Evolutionary conservation across 1,140 invertebrate genomes (phyloP).

Genomic region (Drosophila eugracilis): DNA sequence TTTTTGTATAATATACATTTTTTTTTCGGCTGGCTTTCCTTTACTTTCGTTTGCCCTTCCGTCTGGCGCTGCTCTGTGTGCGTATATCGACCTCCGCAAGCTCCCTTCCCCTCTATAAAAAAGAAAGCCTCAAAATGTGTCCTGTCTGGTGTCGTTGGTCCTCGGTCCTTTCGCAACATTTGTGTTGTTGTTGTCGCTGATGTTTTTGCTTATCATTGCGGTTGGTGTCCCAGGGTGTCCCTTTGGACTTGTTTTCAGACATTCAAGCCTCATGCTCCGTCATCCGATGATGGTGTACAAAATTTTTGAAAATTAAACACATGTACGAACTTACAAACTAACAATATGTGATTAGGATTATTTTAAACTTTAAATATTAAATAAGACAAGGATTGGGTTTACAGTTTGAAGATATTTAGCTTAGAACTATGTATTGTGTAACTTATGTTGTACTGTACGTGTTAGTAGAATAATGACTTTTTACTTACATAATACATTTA

Average conservation of each 20-base stretch:
- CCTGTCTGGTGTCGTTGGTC: conserved; percentile 22
- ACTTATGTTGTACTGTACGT: no score
- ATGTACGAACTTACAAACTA: neutral
- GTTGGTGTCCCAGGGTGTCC: conserved; percentile 19
- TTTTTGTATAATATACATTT: conserved; percentile 30
- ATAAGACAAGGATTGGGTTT: no score
- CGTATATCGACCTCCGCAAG: conserved; percentile 1
- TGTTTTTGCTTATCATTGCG: conserved; percentile 40
- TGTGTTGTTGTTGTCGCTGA: conserved; percentile 2
- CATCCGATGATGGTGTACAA: conserved; percentile 4
- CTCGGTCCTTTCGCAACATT: conserved; percentile 33
- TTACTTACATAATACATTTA: no score
- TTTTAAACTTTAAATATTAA: no score
- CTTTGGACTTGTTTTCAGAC: conserved; percentile 13
- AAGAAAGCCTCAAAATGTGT: conserved; percentile 41
- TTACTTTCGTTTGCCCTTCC: conserved; percentile 48
- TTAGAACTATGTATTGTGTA: no score
- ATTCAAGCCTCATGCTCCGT: neutral
- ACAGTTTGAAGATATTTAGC: no score
- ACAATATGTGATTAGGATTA: neutral
- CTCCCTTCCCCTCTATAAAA: no score
- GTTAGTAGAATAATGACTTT: neutral
- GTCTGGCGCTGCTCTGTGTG: conserved; percentile 17
- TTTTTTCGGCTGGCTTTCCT: conserved; percentile 35
- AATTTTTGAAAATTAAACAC: conserved; percentile 18